phyloP scores from a whole-genome alignment of 2,113 vertebrate species.

The Xyrauchen texanus region DNA sequence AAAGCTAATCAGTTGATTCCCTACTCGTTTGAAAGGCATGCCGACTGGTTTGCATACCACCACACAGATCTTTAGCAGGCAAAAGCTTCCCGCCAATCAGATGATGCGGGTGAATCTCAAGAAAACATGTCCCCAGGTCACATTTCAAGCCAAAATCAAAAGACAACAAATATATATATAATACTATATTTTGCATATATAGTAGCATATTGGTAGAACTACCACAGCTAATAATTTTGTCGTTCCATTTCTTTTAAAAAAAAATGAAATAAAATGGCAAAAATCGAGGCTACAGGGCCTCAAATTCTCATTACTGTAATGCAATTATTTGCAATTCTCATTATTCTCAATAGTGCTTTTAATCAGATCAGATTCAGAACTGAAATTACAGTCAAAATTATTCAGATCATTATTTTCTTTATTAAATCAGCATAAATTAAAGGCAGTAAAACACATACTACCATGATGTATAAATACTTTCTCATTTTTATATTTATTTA shows the following conservation, averaged over 20 bases:
- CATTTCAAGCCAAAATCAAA: not conserved
- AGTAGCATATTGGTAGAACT: not conserved
- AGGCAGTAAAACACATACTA: no score
- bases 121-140: no score
- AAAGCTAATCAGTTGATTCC: slow-evolving; percentile 41
- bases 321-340: not conserved
- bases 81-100: not conserved
- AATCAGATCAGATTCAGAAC: not conserved
- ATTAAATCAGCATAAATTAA: no score
- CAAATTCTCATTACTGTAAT: not conserved
- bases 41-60: slow-evolving; percentile 7
- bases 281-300: no score
- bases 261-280: no score
- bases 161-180: not conserved
- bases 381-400: no score
- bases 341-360: no score
- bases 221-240: no score
- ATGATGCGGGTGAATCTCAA: no score
- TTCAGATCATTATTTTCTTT: no score
- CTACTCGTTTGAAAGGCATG: slow-evolving; percentile 18
- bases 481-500: no score
- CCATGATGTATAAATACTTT: not conserved
- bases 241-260: no score
- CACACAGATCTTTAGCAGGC: slow-evolving; percentile 14
- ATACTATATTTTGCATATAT: not conserved